Conservation (phyloP, 2,113 vertebrate genomes). For the Anser brachyrhynchus region DNA sequence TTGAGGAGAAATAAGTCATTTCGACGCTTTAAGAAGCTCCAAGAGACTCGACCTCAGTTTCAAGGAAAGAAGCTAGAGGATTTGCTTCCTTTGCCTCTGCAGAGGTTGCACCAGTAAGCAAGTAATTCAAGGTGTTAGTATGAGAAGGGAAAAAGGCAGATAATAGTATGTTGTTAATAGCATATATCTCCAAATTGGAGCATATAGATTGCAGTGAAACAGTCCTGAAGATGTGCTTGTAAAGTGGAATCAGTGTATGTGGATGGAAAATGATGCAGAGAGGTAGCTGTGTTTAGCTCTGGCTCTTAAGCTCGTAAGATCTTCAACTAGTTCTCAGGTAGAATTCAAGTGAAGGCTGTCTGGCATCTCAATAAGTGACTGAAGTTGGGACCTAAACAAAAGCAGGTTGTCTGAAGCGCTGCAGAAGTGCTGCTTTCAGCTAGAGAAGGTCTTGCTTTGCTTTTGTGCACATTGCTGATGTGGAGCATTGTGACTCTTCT, state of each 20-base stretch:
- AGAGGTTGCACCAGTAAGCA: slow-evolving; percentile 88
- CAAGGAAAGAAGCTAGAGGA: slow-evolving; percentile 82
- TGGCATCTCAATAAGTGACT: not conserved
- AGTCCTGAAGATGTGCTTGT: not conserved
- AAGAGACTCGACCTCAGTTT: slow-evolving; percentile 90
- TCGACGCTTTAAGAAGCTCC: slow-evolving; percentile 87
- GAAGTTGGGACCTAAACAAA: not conserved
- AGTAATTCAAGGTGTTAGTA: not conserved
- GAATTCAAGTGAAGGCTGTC: not conserved
- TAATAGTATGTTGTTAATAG: not conserved
- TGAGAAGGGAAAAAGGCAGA: not conserved
- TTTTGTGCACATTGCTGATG: not conserved
- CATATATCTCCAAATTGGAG: not conserved
- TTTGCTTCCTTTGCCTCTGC: slow-evolving; percentile 85
- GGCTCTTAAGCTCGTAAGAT: not conserved
- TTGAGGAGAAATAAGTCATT: slow-evolving; percentile 89
- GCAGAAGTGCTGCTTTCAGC: not conserved
- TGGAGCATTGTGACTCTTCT: not conserved
- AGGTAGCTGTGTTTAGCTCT: not conserved
- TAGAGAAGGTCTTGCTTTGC: fast-evolving
- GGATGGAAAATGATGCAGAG: not conserved
- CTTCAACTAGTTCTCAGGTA: not conserved
- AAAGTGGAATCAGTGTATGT: not conserved
- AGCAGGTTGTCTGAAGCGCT: not conserved
- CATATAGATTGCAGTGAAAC: not conserved